Base-by-base conservation (phyloP, 2,797 vertebrate species). In the Coranthus polyacanthus region DNA sequence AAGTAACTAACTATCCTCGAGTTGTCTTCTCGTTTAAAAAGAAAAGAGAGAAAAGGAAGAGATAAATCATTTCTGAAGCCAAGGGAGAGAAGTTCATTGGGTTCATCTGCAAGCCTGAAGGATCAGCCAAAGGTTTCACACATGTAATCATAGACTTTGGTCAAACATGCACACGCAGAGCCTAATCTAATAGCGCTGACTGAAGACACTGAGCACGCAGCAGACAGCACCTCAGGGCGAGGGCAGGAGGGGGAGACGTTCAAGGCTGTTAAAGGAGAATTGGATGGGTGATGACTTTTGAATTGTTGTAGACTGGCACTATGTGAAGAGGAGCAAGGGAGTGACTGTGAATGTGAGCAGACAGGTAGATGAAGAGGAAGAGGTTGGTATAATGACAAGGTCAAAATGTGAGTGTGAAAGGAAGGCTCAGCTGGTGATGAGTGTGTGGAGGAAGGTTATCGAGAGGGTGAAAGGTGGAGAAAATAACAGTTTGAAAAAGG, bases 91-190 rank as follows among this genome's bases (percentile, higher is more conserved):
- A 72, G 69, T 78, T 87, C 63, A 86, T 16, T 32, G 49, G 65
- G 72, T 87, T 85, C 45, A 72, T 72, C 45, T 54, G 43, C 41
- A 51, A 60, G 42, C 54, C 39, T 39, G 8, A 67, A 50, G 63
- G 62, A 81, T 81, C 71, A 69, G 38, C 59, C 70, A 85, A 57
- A 71, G 73, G 66, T 77, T 86, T 68, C 68, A 65, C 56, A 52
- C 36, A 68, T 42, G 59, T 58, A 47, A 5, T 72, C 41, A 65
- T 13, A 51, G 51, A 53, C 37, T 71, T 77, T 66, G 60, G 58
- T 75, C 74, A 56, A 72, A 78, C 45, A 55, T 12, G 55, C 17
- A 3, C 57, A 56, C 43, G 51, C 61, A 44, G 61, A 66, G n/a
- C 17, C 46, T 63, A 45, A 78, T 80, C 51, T 73, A 45, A 83